Evolutionary conservation across 2,797 vertebrate species (phyloP).

Genomic region (Fistularia tabacaria): DNA sequence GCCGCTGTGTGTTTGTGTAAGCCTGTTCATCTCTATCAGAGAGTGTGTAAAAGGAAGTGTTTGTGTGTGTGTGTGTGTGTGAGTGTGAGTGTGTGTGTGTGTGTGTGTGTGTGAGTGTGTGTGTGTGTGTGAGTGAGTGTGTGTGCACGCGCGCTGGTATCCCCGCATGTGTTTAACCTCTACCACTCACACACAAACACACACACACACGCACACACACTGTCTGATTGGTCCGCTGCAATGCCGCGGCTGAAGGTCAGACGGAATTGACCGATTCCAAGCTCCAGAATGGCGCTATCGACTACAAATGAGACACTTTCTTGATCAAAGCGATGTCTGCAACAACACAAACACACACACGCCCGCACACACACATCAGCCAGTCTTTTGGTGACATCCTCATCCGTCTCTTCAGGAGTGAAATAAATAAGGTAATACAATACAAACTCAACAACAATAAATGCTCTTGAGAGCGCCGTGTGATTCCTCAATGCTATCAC

Average conservation of each 20-base stretch:
- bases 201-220: constrained; percentile 12
- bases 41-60: constrained; percentile 25
- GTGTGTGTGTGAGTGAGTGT: too few species aligned
- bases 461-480: constrained; percentile 50
- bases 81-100: too few species aligned
- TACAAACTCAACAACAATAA: constrained; percentile 28
- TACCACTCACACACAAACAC: constrained; percentile 9
- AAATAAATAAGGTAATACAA: constrained; percentile 24
- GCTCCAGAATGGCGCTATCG: constrained; percentile 50
- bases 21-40: constrained; percentile 8
- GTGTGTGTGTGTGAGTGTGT: not conserved
- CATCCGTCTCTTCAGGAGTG: constrained; percentile 26
- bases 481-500: constrained; percentile 51
- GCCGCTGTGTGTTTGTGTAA: constrained; percentile 2
- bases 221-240: constrained; percentile 62
- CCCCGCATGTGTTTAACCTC: constrained; percentile 27
- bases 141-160: too few species aligned
- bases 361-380: constrained; percentile 10
- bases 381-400: constrained; percentile 42
- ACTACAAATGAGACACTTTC: constrained; percentile 70
- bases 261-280: constrained; percentile 68
- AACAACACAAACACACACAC: constrained; percentile 20
- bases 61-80: too few species aligned
- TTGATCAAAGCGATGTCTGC: constrained; percentile 58
- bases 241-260: constrained; percentile 72